Evolutionary conservation across 1,140 invertebrate genomes (phyloP).

Genomic region (Pentalonia nigronervosa): DNA sequence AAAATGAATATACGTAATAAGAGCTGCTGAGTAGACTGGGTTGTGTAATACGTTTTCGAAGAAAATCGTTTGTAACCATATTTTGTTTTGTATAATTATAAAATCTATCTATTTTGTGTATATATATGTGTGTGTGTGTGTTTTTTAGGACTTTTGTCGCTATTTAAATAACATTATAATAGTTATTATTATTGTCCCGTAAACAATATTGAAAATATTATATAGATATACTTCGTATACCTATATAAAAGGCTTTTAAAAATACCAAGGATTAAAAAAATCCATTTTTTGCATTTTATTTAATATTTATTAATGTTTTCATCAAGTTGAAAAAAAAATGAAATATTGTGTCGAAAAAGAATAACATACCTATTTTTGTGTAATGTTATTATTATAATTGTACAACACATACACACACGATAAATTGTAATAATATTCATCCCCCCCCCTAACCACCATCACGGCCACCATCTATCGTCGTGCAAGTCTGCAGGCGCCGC

Average conservation of each 20-base stretch:
- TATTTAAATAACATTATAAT: neutral
- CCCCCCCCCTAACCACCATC: neutral
- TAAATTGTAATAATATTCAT: neutral
- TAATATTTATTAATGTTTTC: neutral
- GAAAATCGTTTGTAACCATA: neutral
- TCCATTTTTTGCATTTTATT: neutral
- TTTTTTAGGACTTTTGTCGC: neutral
- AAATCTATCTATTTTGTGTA: neutral
- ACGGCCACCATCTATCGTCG: neutral
- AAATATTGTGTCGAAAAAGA: neutral
- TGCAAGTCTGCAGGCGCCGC: neutral
- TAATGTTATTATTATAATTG: neutral
- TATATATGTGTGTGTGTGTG: neutral
- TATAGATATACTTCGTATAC: neutral
- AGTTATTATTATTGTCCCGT: neutral
- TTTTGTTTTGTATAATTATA: conserved; percentile 30
- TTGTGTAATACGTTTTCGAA: conserved; percentile 43
- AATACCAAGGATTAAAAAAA: neutral
- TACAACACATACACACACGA: neutral
- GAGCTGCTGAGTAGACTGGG: conserved; percentile 40
- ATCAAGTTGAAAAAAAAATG: neutral
- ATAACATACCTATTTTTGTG: neutral
- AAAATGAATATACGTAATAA: neutral
- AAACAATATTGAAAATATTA: neutral
- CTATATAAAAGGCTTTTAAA: neutral